Evolutionary conservation across 2,888 invertebrate genomes (phyloP).

Genomic region (Trilocha varians): DNA sequence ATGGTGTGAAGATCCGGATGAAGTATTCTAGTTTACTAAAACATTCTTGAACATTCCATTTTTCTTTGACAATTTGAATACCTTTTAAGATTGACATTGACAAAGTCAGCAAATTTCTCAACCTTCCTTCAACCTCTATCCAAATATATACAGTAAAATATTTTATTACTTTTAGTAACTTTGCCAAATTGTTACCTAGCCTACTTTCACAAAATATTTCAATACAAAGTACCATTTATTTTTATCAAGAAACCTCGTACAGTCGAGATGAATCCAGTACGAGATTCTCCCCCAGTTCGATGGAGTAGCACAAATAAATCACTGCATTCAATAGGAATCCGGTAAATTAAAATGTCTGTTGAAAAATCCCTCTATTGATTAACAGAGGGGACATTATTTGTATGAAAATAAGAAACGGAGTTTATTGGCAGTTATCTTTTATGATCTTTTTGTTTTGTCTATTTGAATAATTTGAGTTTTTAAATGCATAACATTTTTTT

Average conservation of each 20-base stretch:
- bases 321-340: constrained; percentile 24
- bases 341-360: constrained; percentile 20
- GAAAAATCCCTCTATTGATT: constrained; percentile 21
- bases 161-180: too few relatives aligned
- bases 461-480: background rate
- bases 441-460: background rate
- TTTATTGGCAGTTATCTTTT: background rate
- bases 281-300: background rate
- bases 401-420: background rate
- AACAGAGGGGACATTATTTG: constrained; percentile 9
- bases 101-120: too few relatives aligned
- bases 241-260: background rate
- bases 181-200: too few relatives aligned
- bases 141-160: too few relatives aligned
- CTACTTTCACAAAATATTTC: background rate
- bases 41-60: too few relatives aligned
- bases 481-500: background rate
- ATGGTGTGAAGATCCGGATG: too few relatives aligned
- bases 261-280: background rate
- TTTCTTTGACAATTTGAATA: too few relatives aligned
- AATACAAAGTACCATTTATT: background rate
- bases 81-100: too few relatives aligned
- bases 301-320: constrained; percentile 18
- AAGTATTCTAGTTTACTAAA: too few relatives aligned
- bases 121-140: too few relatives aligned